phyloP scores from a whole-genome alignment of 2,113 vertebrate species.

The Pardalotus punctatus region DNA sequence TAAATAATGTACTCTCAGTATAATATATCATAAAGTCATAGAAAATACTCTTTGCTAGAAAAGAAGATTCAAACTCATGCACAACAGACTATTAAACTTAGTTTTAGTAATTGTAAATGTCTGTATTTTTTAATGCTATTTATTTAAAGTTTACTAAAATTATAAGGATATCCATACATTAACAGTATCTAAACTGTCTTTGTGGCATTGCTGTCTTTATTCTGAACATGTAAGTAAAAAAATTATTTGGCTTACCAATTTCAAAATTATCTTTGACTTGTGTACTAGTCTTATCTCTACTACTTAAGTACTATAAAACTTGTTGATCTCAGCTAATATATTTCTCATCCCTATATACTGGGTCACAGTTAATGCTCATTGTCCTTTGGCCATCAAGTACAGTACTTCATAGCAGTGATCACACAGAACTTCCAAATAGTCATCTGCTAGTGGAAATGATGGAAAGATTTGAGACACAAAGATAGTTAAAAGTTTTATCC shows the following conservation, averaged over 20 bases:
- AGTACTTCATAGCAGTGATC: neutral
- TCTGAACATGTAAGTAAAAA: neutral
- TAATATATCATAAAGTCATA: neutral
- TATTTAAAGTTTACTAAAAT: neutral
- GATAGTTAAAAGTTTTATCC: neutral
- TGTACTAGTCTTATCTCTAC: neutral
- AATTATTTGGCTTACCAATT: neutral
- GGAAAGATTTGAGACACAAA: neutral
- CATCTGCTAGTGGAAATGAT: neutral
- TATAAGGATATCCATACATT: neutral
- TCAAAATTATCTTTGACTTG: neutral
- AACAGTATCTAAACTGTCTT: neutral
- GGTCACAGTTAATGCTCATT: neutral
- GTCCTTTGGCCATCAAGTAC: rapidly evolving
- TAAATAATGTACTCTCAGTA: neutral
- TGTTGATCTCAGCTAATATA: neutral
- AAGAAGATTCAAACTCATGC: neutral
- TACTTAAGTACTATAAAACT: neutral
- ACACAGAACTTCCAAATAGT: neutral
- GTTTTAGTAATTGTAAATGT: neutral
- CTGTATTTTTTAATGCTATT: neutral
- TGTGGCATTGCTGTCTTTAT: neutral
- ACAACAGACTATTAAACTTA: neutral
- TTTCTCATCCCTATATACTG: neutral
- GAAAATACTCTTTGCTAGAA: neutral